phyloP scores from a whole-genome alignment of 2,888 invertebrate genomes.

The Rhagonycha lutea region DNA sequence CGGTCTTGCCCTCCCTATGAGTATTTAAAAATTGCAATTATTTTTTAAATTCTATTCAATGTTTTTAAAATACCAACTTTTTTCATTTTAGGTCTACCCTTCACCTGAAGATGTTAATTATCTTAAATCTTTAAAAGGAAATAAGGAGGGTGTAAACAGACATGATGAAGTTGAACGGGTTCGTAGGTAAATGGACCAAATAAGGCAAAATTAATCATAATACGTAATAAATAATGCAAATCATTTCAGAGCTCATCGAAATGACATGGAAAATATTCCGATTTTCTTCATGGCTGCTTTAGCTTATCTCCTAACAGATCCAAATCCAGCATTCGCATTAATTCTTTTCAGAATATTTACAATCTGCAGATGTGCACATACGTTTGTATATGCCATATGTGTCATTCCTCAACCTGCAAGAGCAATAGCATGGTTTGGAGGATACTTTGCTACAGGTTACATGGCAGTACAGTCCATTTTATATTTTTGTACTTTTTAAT shows the following conservation, averaged over 20 bases:
- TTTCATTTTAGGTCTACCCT: background rate
- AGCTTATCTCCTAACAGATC: conserved; percentile 65
- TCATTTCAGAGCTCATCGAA: conserved; percentile 64
- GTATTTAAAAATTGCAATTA: too few species aligned
- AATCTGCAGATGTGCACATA: conserved; percentile 62
- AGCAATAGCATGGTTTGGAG: conserved; percentile 38
- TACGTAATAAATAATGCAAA: background rate
- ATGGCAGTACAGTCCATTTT: conserved; percentile 34
- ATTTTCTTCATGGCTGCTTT: conserved; percentile 66
- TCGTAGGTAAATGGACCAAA: background rate
- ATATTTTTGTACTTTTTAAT: conserved; percentile 3
- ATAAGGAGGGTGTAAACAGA: background rate
- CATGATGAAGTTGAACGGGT: background rate
- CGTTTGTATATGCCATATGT: conserved; percentile 65
- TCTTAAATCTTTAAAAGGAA: background rate
- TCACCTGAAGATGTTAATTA: background rate
- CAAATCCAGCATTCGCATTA: conserved; percentile 57
- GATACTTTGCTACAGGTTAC: conserved; percentile 40
- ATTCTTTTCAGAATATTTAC: conserved; percentile 61
- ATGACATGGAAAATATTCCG: conserved; percentile 75
- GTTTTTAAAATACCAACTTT: too few species aligned
- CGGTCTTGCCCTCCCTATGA: too few species aligned
- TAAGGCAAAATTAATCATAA: background rate
- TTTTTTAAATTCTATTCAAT: too few species aligned
- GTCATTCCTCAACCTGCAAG: conserved; percentile 62